A percentile compares a stretch with the other conserved stretches of the same genome.
These are phyloP conservation scores for Acleris sparsana DNA, from an alignment of 2,888 invertebrate genomes.

Conservation along the genomic window DNA sequence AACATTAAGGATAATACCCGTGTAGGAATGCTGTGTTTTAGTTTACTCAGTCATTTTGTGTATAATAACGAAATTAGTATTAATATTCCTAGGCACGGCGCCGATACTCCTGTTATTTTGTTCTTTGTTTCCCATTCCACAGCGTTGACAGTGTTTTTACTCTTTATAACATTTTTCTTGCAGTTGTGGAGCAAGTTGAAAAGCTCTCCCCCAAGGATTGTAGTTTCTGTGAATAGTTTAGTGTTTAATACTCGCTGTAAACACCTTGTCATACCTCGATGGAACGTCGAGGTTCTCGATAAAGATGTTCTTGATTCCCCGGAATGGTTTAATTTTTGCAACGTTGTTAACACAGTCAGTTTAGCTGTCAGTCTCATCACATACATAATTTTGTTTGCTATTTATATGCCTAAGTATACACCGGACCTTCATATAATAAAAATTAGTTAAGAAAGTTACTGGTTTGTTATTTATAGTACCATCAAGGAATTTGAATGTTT, in stretches of 20 bases:
- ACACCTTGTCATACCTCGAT: constrained; percentile 47
- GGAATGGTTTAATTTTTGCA: constrained; percentile 51
- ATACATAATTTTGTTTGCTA: constrained; percentile 47
- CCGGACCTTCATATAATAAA: neutral
- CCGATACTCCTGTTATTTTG: constrained; percentile 24
- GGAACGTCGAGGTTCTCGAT: constrained; percentile 39
- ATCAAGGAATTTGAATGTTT: too few relatives aligned
- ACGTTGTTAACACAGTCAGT: constrained; percentile 46
- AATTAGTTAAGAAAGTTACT: neutral
- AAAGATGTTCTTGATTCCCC: constrained; percentile 24
- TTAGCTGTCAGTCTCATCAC: constrained; percentile 39
- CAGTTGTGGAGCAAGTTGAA: constrained; percentile 41
- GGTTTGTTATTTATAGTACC: neutral
- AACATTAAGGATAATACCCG: constrained; percentile 6
- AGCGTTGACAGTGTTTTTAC: constrained; percentile 44
- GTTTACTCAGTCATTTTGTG: constrained; percentile 25
- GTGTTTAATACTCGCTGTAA: constrained; percentile 43
- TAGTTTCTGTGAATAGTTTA: constrained; percentile 45
- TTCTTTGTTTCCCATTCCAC: constrained; percentile 17
- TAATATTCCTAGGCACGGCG: constrained; percentile 26
- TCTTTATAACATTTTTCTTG: constrained; percentile 48
- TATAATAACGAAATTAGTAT: constrained; percentile 12
- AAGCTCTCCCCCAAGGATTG: constrained; percentile 40
- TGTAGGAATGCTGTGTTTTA: constrained; percentile 16
- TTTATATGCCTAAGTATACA: constrained; percentile 44